These are phyloP conservation scores for Clinocottus analis DNA, from an alignment of 2,113 vertebrate genomes.

Conservation along the genomic window DNA sequence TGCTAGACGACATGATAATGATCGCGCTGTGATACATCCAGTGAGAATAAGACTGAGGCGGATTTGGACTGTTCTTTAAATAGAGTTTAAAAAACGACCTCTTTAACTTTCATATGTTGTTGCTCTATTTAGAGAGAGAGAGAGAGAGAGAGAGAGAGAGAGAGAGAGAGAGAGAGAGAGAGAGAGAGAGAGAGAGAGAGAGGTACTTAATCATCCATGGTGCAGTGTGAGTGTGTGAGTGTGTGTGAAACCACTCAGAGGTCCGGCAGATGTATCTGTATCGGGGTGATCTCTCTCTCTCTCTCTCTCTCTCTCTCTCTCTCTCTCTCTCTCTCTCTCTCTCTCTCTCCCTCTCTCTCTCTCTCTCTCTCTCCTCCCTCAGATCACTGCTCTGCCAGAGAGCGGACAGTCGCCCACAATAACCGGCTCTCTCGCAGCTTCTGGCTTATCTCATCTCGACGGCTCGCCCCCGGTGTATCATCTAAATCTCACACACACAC, in stretches of 20 bases:
- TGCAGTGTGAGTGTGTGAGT: constrained; percentile 49
- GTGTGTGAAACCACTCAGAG: constrained; percentile 34
- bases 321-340: constrained; percentile 43
- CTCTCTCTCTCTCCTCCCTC: constrained; percentile 36
- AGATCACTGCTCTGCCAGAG: constrained; percentile 44
- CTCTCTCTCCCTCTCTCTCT: constrained; percentile 43
- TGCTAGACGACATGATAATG: constrained; percentile 28
- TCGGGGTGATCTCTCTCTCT: constrained; percentile 44
- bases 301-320: constrained; percentile 43
- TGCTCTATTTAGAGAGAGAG: constrained; percentile 1
- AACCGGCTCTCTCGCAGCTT: constrained; percentile 42
- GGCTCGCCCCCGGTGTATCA: constrained; percentile 37
- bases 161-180: constrained; percentile 5
- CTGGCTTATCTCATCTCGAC: constrained; percentile 58
- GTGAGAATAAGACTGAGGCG: neutral
- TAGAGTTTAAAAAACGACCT: neutral
- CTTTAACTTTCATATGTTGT: neutral
- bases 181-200: constrained; percentile 10
- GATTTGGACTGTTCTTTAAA: neutral
- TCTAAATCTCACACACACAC: constrained; percentile 25
- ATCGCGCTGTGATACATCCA: neutral
- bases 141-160: constrained; percentile 9
- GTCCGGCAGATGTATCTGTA: constrained; percentile 48
- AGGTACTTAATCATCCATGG: constrained; percentile 55
- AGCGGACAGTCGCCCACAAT: constrained; percentile 55